Evolutionary conservation across 2,113 vertebrate species (phyloP).

Genomic region (Tachysurus fulvidraco): DNA sequence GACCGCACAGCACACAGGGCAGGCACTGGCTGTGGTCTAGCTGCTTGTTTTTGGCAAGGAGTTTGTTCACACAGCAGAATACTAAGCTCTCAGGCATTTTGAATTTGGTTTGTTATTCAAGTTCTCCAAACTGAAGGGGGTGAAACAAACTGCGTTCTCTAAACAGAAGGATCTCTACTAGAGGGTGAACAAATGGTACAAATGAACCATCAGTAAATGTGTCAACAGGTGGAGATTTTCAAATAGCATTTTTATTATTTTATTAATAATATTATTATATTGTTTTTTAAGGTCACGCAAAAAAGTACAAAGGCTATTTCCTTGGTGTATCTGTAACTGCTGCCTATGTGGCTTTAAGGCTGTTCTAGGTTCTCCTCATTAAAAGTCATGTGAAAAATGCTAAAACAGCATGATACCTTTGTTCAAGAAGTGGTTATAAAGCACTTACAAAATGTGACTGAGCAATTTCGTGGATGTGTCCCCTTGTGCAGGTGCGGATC

Average conservation of each 20-base stretch:
- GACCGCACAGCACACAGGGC: background rate
- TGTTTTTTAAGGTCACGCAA: background rate
- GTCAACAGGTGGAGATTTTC: background rate
- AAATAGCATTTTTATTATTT: slow-evolving; percentile 2
- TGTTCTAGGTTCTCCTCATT: background rate
- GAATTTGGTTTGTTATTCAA: slow-evolving; percentile 1
- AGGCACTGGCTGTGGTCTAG: background rate
- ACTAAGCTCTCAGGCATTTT: background rate
- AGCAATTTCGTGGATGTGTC: background rate
- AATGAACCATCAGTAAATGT: background rate
- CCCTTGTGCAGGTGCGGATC: background rate
- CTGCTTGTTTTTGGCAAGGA: background rate
- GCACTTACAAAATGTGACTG: slow-evolving; percentile 3
- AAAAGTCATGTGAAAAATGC: background rate
- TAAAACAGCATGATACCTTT: background rate
- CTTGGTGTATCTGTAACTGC: background rate
- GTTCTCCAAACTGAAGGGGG: slow-evolving; percentile 17
- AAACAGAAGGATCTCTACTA: background rate
- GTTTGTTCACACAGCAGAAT: slow-evolving; percentile 4
- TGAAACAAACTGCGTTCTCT: background rate
- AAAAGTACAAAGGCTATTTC: background rate
- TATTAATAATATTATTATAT: no score
- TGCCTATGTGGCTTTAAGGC: background rate
- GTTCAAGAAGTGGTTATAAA: background rate
- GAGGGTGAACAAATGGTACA: background rate